These are phyloP conservation scores for Menura novaehollandiae DNA, from an alignment of 2,113 vertebrate species.

Conservation along the genomic window DNA sequence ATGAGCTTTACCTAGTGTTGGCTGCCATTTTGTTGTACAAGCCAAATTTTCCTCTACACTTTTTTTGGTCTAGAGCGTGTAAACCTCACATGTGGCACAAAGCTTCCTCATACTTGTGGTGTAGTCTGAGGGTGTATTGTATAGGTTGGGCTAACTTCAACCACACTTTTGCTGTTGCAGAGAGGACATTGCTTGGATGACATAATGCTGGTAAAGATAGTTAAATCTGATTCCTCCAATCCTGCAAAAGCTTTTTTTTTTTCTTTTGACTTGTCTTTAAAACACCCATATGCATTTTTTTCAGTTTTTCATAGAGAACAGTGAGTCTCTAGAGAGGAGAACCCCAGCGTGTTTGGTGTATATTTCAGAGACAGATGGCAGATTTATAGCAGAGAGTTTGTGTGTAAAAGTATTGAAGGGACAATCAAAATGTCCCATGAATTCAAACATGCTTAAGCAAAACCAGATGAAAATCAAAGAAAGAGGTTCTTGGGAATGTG, in stretches of 20 bases:
- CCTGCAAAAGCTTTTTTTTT: not conserved
- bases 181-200: not conserved
- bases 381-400: conserved; percentile 10
- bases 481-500: not conserved
- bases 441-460: conserved; percentile 14
- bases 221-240: not conserved
- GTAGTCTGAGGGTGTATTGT: not conserved
- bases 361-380: conserved; percentile 29
- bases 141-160: not conserved
- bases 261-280: not conserved
- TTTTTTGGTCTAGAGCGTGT: not conserved
- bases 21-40: not conserved
- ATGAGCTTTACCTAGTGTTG: not conserved
- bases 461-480: conserved; percentile 25
- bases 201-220: not conserved
- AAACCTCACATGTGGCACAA: not conserved
- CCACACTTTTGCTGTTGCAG: not conserved
- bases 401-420: conserved; percentile 15
- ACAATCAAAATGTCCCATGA: conserved; percentile 26
- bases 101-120: not conserved
- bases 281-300: not conserved
- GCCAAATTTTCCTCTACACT: not conserved
- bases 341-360: not conserved
- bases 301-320: not conserved
- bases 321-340: not conserved